A percentile compares a stretch with the other conserved stretches of the same genome.
These are phyloP conservation scores for Xiphias gladius DNA, from an alignment of 2,113 vertebrate species.

Conservation along the genomic window DNA sequence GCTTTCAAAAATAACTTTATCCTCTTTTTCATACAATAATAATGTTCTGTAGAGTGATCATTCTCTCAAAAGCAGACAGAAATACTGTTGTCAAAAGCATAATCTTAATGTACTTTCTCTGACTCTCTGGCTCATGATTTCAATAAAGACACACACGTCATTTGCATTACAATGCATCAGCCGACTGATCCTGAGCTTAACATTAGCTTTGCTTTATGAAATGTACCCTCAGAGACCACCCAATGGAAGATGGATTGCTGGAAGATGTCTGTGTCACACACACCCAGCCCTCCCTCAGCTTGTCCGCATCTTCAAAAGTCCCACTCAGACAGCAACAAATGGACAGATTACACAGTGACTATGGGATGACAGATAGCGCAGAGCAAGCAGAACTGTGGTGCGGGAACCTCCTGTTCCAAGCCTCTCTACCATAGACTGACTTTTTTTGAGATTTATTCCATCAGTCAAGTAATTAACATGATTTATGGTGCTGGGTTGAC, in stretches of 20 bases:
- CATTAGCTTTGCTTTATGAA: conserved; percentile 63
- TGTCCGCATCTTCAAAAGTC: conserved; percentile 72
- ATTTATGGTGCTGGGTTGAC: conserved; percentile 84
- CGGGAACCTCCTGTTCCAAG: conserved; percentile 78
- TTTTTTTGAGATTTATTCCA: conserved; percentile 86
- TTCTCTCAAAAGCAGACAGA: conserved; percentile 8
- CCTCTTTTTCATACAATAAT: conserved; percentile 3
- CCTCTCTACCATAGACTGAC: conserved; percentile 69
- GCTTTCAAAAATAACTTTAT: conserved; percentile 38
- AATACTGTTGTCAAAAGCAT: neutral
- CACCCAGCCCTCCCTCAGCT: conserved; percentile 67
- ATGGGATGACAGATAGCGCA: conserved; percentile 81
- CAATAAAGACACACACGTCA: neutral
- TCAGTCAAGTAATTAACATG: conserved; percentile 89
- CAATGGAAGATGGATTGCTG: conserved; percentile 81
- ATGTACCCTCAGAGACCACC: conserved; percentile 75
- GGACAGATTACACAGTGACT: conserved; percentile 85
- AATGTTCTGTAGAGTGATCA: neutral
- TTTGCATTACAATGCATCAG: conserved; percentile 68
- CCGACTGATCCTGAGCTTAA: conserved; percentile 66
- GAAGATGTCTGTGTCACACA: conserved; percentile 74
- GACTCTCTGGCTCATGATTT: neutral
- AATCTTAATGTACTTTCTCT: conserved; percentile 1
- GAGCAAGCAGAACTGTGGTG: conserved; percentile 80
- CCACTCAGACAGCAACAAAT: conserved; percentile 80